Conservation (phyloP, 1,140 invertebrate genomes). For the Papilio polyxenes region DNA sequence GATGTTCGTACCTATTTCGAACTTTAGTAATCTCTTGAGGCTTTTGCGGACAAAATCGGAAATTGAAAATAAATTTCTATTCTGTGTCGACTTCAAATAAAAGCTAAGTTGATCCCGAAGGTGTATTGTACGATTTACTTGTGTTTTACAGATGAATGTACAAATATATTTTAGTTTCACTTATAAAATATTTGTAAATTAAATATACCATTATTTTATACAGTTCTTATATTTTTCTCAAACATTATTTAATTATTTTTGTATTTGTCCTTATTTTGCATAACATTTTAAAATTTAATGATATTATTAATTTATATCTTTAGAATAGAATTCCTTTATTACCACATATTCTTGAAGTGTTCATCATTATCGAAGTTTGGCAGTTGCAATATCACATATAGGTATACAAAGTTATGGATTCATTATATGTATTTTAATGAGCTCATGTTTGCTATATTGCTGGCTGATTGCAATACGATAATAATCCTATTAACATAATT, state of each 20-base stretch:
- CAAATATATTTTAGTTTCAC: not conserved
- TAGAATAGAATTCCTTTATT: no score
- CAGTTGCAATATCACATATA: not conserved
- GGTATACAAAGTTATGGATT: not conserved
- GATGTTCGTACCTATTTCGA: not conserved
- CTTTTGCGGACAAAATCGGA: constrained; percentile 1
- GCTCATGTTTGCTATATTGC: constrained; percentile 6
- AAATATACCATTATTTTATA: no score
- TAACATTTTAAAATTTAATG: no score
- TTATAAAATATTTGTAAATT: no score
- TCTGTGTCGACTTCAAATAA: not conserved
- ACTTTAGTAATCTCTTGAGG: not conserved
- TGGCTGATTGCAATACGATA: constrained; percentile 3
- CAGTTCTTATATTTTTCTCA: no score
- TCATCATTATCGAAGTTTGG: no score
- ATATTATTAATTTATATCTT: no score
- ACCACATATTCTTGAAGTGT: no score
- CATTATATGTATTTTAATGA: not conserved
- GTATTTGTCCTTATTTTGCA: no score
- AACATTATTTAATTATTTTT: no score
- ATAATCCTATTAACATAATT: constrained; percentile 29
- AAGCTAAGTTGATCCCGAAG: not conserved
- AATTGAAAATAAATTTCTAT: constrained; percentile 21
- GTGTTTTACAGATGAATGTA: not conserved
- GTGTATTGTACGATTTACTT: not conserved